phyloP scores from a whole-genome alignment of 2,797 vertebrate genomes.

The Synaphobranchus kaupii region DNA sequence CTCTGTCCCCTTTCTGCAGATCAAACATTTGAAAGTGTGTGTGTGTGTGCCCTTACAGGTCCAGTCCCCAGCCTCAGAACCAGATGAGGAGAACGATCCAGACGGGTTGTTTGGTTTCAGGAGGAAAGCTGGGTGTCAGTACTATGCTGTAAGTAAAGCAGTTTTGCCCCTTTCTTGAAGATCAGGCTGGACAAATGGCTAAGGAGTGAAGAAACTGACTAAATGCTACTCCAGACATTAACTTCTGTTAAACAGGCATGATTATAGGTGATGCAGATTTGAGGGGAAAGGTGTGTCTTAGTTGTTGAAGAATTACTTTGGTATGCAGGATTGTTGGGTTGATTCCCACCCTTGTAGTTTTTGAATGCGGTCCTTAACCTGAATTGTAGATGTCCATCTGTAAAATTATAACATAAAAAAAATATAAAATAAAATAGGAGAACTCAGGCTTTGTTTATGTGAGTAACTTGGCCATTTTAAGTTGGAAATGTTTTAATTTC shows the following conservation, averaged over 20 bases:
- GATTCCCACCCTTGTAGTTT: neutral
- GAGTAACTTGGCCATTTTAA: neutral
- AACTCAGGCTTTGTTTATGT: neutral
- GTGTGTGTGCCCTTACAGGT: conserved; percentile 54
- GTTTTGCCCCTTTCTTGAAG: neutral
- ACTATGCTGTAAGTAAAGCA: conserved; percentile 81
- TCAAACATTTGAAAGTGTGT: neutral
- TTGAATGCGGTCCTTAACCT: neutral
- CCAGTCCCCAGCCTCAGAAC: conserved; percentile 83
- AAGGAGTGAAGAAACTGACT: neutral
- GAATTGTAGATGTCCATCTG: neutral
- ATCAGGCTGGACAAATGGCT: neutral
- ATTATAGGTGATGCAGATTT: neutral
- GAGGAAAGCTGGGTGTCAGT: conserved; percentile 88
- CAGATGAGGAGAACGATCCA: conserved; percentile 88
- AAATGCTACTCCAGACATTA: neutral
- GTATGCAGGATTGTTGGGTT: neutral
- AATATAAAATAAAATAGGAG: no score
- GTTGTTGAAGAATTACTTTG: neutral
- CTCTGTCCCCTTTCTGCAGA: neutral
- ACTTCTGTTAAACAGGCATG: neutral
- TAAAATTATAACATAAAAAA: neutral
- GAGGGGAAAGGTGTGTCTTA: neutral
- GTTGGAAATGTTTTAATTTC: neutral
- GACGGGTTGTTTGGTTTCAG: conserved; percentile 88